Percentiles rank a stretch among this genome's conserved stretches.
phyloP scores from a whole-genome alignment of 1,140 invertebrate genomes.

The Venustaconcha ellipsiformis region DNA sequence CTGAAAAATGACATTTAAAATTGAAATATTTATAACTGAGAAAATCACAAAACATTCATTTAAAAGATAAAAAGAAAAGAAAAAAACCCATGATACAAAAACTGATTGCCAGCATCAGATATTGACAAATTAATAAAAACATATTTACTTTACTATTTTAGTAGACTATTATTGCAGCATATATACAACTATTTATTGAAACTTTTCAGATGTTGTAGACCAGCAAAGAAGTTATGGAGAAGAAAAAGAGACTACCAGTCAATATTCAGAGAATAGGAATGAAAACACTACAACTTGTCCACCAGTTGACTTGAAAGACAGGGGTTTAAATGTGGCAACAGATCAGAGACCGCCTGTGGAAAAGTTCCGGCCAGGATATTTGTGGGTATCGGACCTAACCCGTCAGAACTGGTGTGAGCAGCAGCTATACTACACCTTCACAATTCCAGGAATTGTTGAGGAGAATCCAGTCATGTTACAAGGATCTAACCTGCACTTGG shows the following conservation, averaged over 20 bases:
- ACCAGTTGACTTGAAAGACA: background rate
- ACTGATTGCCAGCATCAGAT: too few species aligned
- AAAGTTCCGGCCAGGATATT: constrained; percentile 44
- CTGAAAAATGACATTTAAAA: too few species aligned
- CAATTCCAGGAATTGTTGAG: constrained; percentile 36
- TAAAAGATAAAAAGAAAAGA: too few species aligned
- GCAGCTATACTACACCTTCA: constrained; percentile 52
- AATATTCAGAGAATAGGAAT: background rate
- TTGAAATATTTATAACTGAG: too few species aligned
- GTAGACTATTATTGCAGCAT: too few species aligned
- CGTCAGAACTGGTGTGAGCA: constrained; percentile 63
- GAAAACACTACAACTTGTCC: background rate
- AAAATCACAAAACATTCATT: too few species aligned
- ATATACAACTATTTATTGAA: too few species aligned
- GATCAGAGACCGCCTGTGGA: constrained; percentile 29
- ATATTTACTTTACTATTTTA: too few species aligned
- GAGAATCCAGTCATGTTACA: constrained; percentile 49
- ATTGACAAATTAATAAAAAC: too few species aligned
- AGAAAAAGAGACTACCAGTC: background rate
- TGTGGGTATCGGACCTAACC: constrained; percentile 58
- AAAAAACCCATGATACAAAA: too few species aligned
- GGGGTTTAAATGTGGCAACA: background rate
- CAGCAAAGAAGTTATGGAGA: too few species aligned
- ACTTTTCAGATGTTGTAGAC: too few species aligned
- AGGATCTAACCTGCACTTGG: constrained; percentile 53